These are phyloP conservation scores for Blennius ocellaris DNA, from an alignment of 2,113 vertebrate species.

Conservation along the genomic window DNA sequence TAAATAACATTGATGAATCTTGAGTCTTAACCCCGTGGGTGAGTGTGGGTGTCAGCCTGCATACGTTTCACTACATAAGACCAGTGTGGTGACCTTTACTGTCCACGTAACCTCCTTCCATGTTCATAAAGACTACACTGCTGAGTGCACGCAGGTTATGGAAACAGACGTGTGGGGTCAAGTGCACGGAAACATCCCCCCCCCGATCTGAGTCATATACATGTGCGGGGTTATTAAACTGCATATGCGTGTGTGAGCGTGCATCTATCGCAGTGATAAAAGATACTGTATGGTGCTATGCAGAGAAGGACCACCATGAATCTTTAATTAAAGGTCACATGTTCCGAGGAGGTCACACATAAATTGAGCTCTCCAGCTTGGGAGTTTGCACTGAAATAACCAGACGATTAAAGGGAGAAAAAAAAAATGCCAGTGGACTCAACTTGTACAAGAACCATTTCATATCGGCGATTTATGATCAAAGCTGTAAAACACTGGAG, in stretches of 20 bases:
- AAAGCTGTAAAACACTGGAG: conserved; percentile 12
- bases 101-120: conserved; percentile 13
- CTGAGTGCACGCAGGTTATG: conserved; percentile 5
- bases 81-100: conserved; percentile 17
- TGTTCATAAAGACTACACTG: conserved; percentile 2
- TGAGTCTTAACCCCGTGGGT: background rate
- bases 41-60: background rate
- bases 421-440: background rate
- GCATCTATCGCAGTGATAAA: background rate
- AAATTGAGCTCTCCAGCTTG: background rate
- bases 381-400: background rate
- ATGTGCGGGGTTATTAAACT: background rate
- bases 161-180: conserved; percentile 3
- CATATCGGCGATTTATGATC: conserved; percentile 34
- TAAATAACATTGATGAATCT: no score
- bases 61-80: background rate
- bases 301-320: background rate
- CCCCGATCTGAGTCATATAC: background rate
- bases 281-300: background rate
- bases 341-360: background rate
- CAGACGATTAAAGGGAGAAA: background rate
- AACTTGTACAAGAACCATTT: background rate
- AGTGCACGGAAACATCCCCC: background rate
- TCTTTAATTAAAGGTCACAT: conserved; percentile 3
- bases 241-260: background rate